These are phyloP conservation scores for Pipistrellus kuhlii DNA, from an alignment of 2,797 vertebrate genomes.

Conservation along the genomic window DNA sequence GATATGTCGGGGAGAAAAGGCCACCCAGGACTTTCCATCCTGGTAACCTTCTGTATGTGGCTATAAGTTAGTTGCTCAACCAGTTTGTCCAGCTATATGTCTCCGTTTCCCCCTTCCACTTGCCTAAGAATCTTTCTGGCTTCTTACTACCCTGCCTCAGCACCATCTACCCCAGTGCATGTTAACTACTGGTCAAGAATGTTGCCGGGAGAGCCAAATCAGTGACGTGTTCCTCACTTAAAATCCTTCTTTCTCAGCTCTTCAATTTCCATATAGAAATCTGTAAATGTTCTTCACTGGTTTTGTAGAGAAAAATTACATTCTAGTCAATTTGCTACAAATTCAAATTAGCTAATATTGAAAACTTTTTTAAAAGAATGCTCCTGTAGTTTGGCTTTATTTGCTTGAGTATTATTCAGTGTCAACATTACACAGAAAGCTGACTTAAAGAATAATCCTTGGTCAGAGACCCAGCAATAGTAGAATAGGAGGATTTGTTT, in stretches of 20 bases:
- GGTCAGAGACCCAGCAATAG: not conserved
- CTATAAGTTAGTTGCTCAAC: not conserved
- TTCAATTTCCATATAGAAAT: slow-evolving; percentile 59
- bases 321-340: slow-evolving; percentile 19
- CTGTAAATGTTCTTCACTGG: slow-evolving; percentile 27
- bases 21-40: not conserved
- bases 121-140: not conserved
- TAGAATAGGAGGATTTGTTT: slow-evolving; percentile 14
- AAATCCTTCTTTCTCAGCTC: slow-evolving; percentile 54
- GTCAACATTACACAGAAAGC: not conserved
- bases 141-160: not conserved
- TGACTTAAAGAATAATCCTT: not conserved
- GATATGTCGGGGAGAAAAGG: not conserved
- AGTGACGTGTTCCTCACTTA: not conserved
- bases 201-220: slow-evolving; percentile 57
- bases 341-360: not conserved
- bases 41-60: not conserved
- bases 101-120: not conserved
- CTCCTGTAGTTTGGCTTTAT: not conserved
- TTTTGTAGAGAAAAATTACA: slow-evolving; percentile 64
- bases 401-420: not conserved
- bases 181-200: slow-evolving; percentile 66
- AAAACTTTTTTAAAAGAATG: not conserved
- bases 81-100: not conserved
- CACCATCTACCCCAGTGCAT: slow-evolving; percentile 14